phyloP scores from a whole-genome alignment of 2,113 vertebrate species.

The Leptobrachium leishanense region DNA sequence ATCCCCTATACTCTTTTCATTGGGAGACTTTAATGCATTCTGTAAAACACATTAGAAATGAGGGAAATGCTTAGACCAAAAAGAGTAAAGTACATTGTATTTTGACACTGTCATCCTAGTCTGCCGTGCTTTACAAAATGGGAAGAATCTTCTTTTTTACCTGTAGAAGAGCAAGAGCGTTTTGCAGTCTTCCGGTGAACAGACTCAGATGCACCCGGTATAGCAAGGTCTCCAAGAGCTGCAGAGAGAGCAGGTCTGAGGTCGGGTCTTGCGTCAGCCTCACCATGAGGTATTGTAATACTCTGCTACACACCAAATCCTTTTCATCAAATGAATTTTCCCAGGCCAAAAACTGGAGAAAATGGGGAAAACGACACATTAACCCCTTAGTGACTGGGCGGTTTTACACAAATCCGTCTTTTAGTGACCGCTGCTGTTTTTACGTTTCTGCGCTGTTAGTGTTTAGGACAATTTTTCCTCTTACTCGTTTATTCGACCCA shows the following conservation, averaged over 20 bases:
- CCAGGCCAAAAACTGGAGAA: slow-evolving; percentile 81
- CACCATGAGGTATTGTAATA: slow-evolving; percentile 78
- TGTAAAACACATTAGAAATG: slow-evolving; percentile 59
- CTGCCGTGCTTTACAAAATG: too few relatives aligned
- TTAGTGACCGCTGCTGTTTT: too few relatives aligned
- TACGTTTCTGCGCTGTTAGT: too few relatives aligned
- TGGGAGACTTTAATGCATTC: slow-evolving; percentile 77
- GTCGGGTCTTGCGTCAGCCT: slow-evolving; percentile 53
- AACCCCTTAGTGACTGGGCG: slow-evolving; percentile 21
- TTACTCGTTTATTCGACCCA: too few relatives aligned
- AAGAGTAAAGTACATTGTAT: too few relatives aligned
- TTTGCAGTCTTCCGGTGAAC: slow-evolving; percentile 83
- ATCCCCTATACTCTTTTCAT: slow-evolving; percentile 61
- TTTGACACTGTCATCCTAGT: too few relatives aligned
- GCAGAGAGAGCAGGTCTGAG: slow-evolving; percentile 78
- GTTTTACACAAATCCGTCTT: too few relatives aligned
- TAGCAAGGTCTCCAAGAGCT: slow-evolving; percentile 86
- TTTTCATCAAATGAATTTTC: slow-evolving; percentile 92
- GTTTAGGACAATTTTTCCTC: too few relatives aligned
- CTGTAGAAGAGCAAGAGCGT: slow-evolving; percentile 83
- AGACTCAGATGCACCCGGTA: slow-evolving; percentile 85
- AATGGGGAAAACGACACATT: slow-evolving; percentile 37
- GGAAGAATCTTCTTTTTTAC: slow-evolving; percentile 56
- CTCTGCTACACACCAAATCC: slow-evolving; percentile 85
- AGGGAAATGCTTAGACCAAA: too few relatives aligned